A percentile compares a stretch with the other conserved stretches of the same genome.
Conservation (phyloP, 2,113 vertebrate genomes). For the Hyaena hyaena region DNA sequence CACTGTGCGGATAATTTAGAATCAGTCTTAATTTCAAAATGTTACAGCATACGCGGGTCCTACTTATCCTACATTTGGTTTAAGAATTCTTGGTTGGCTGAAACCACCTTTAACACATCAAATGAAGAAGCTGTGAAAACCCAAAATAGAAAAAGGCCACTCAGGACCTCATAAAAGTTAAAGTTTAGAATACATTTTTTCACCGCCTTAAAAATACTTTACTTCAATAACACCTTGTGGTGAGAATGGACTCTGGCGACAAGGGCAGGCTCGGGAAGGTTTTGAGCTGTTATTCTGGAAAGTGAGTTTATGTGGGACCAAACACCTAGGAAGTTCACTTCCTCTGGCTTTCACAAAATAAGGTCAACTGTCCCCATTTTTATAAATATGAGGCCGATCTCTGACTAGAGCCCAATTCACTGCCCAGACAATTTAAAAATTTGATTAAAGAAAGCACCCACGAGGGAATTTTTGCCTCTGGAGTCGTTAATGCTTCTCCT, state of each 20-base stretch:
- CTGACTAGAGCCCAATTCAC: neutral
- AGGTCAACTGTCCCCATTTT: neutral
- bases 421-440: neutral
- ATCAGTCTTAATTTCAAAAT: constrained; percentile 30
- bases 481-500: neutral
- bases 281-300: neutral
- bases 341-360: neutral
- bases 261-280: neutral
- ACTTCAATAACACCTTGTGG: neutral
- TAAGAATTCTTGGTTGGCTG: neutral
- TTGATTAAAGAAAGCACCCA: neutral
- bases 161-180: constrained; percentile 17
- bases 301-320: neutral
- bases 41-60: neutral
- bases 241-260: neutral
- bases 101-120: constrained; percentile 11
- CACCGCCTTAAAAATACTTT: constrained; percentile 24
- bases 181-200: neutral
- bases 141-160: neutral
- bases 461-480: neutral
- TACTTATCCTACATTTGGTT: neutral
- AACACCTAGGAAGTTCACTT: neutral
- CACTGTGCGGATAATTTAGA: neutral
- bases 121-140: neutral
- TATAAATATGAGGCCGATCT: neutral